These are phyloP conservation scores for Lampris incognitus DNA, from an alignment of 2,113 vertebrate genomes.

Conservation along the genomic window DNA sequence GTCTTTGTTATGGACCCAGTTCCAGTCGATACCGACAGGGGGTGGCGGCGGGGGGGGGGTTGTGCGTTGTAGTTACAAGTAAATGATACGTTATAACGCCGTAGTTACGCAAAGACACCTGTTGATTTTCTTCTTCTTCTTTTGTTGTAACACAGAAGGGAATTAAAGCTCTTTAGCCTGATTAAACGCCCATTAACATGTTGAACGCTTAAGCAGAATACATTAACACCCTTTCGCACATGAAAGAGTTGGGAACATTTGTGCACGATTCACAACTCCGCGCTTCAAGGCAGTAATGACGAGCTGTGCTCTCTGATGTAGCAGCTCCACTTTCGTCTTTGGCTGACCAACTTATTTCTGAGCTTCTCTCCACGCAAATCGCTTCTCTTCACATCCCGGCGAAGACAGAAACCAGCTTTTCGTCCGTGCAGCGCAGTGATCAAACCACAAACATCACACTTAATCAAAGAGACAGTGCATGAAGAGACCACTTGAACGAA, in stretches of 20 bases:
- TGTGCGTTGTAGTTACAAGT: no score
- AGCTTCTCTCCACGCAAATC: conserved; percentile 38
- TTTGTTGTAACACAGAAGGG: no score
- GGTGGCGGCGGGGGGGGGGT: no score
- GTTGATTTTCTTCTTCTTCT: no score
- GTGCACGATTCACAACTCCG: not conserved
- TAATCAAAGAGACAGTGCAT: conserved; percentile 58
- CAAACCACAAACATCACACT: conserved; percentile 42
- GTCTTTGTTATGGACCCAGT: not conserved
- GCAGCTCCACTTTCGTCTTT: conserved; percentile 39
- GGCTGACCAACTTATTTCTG: conserved; percentile 35
- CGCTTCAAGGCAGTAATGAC: conserved; percentile 1
- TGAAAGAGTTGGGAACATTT: conserved; percentile 17
- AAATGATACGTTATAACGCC: no score
- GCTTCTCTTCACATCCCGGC: conserved; percentile 50
- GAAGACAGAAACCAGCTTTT: conserved; percentile 55
- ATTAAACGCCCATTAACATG: not conserved
- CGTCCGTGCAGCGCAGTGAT: conserved; percentile 32
- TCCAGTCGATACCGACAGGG: no score
- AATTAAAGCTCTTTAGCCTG: no score
- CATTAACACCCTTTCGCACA: not conserved
- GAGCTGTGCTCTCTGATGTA: conserved; percentile 63
- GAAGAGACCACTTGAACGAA: conserved; percentile 50
- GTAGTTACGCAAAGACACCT: no score
- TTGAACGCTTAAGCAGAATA: not conserved